phyloP scores from a whole-genome alignment of 2,113 vertebrate species.

The Microtus ochrogaster region DNA sequence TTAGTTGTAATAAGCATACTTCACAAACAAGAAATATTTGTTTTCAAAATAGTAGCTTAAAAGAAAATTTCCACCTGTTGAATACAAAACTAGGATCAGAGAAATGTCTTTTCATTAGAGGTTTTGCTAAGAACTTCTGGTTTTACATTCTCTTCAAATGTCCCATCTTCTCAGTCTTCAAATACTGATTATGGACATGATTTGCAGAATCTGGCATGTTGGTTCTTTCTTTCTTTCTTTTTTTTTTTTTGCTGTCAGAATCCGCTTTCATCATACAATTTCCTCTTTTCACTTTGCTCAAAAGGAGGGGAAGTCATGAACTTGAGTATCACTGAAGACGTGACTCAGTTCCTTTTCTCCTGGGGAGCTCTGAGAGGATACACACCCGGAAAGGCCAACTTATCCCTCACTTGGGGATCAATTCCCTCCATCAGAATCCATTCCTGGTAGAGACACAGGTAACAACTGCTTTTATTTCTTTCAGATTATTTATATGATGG shows the following conservation, averaged over 20 bases:
- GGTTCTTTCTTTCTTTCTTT: not conserved
- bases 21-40: not conserved
- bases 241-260: not conserved
- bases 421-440: not conserved
- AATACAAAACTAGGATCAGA: not conserved
- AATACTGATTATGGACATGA: not conserved
- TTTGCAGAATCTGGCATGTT: not conserved
- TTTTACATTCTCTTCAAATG: not conserved
- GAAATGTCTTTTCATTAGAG: not conserved
- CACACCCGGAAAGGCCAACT: not conserved
- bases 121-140: not conserved
- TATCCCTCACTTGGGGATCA: not conserved
- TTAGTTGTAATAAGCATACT: not conserved
- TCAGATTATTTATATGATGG: too few species aligned
- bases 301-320: constrained; percentile 43
- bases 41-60: not conserved
- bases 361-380: not conserved
- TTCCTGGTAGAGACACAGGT: constrained; percentile 4
- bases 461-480: not conserved
- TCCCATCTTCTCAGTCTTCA: not conserved
- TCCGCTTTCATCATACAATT: constrained; percentile 48
- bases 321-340: not conserved
- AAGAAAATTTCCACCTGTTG: not conserved
- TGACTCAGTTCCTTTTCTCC: not conserved
- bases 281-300: constrained; percentile 69